Evolutionary conservation across 2,113 vertebrate species (phyloP).

Genomic region (Desmodus rotundus): DNA sequence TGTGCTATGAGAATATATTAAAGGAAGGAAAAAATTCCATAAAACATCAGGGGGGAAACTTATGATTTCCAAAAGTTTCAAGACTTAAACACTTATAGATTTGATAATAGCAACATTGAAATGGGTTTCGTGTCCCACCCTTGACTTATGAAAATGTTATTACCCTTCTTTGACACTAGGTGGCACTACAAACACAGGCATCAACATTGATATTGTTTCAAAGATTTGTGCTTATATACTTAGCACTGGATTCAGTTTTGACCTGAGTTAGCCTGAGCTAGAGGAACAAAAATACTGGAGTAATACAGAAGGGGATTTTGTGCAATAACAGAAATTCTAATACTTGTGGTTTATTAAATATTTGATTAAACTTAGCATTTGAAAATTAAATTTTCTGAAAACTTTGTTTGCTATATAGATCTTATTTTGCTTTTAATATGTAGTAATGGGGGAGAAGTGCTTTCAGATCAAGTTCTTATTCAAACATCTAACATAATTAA

Average conservation of each 20-base stretch:
- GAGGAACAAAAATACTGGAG: background rate
- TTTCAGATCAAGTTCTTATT: background rate
- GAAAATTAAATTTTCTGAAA: background rate
- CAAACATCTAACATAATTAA: background rate
- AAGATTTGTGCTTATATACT: no score
- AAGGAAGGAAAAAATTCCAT: background rate
- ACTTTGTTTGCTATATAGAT: background rate
- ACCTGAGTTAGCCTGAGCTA: background rate
- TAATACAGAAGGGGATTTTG: background rate
- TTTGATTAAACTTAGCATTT: background rate
- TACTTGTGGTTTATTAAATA: background rate
- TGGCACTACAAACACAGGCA: conserved; percentile 20
- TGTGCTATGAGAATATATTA: background rate
- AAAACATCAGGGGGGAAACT: background rate
- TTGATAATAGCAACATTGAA: background rate
- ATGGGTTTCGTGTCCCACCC: background rate
- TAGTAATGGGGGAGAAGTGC: background rate
- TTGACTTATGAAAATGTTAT: background rate
- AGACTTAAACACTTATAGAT: background rate
- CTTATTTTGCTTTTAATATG: background rate
- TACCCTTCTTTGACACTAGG: background rate
- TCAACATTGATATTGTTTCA: background rate
- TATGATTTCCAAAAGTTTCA: background rate
- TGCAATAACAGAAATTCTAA: background rate
- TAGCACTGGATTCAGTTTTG: background rate